Percentiles rank a stretch among this genome's conserved stretches.
Conservation (phyloP, 2,797 vertebrate genomes). For the Megaceryle alcyon region DNA sequence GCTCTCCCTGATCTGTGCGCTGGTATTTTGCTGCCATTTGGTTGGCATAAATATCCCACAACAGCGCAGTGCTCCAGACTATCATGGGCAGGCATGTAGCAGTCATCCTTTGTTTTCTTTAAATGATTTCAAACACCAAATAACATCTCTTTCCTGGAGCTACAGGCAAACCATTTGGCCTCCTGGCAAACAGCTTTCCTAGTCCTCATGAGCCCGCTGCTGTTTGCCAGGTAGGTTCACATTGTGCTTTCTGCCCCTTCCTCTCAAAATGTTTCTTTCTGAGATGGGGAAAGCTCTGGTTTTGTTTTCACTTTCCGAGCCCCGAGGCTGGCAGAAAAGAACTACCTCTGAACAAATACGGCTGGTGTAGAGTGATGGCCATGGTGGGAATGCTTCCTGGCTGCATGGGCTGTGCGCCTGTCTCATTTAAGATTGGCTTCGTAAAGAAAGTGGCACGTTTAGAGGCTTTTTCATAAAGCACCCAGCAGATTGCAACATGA, state of each 20-base stretch:
- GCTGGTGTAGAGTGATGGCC: background rate
- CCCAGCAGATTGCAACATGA: background rate
- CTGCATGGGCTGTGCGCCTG: background rate
- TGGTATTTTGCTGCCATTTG: constrained; percentile 30
- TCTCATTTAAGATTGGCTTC: background rate
- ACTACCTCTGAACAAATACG: background rate
- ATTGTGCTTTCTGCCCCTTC: background rate
- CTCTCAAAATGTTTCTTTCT: background rate
- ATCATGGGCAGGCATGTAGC: background rate
- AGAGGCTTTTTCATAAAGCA: constrained; percentile 21
- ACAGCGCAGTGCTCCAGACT: background rate
- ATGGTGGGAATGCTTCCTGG: background rate
- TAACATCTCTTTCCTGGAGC: constrained; percentile 8
- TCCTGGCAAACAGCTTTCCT: constrained; percentile 34
- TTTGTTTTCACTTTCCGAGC: background rate
- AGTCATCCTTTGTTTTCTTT: constrained; percentile 61
- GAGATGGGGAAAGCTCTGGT: background rate
- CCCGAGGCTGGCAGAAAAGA: background rate
- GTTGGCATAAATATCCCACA: constrained; percentile 12
- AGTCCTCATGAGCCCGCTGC: background rate
- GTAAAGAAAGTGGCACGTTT: background rate
- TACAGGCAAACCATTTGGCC: constrained; percentile 52
- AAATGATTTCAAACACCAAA: constrained; percentile 29
- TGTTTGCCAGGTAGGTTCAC: background rate
- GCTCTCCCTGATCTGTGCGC: background rate